Evolutionary conservation across 1,140 invertebrate species (phyloP).

Genomic region (Oedothorax gibbosus): DNA sequence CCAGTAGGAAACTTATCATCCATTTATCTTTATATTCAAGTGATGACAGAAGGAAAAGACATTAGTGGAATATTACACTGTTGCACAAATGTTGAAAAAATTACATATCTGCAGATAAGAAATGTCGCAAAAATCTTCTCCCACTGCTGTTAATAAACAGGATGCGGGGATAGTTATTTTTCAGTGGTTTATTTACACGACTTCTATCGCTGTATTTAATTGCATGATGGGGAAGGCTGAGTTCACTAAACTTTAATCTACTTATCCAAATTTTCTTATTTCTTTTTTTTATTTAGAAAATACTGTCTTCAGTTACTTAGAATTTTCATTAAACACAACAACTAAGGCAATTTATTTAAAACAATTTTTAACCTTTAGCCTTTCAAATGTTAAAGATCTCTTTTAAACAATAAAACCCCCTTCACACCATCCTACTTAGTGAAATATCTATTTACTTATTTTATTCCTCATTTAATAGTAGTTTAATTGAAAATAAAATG

Average conservation of each 20-base stretch:
- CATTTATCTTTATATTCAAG: conserved; percentile 4
- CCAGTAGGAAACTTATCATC: neutral
- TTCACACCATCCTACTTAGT: too few relatives aligned
- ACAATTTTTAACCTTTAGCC: too few relatives aligned
- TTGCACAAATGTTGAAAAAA: neutral
- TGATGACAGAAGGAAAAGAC: conserved; percentile 3
- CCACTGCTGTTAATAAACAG: conserved; percentile 28
- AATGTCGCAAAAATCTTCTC: conserved; percentile 10
- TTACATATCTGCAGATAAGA: neutral
- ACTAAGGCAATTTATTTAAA: too few relatives aligned
- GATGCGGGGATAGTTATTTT: conserved; percentile 19
- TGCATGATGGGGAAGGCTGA: neutral
- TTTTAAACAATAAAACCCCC: too few relatives aligned
- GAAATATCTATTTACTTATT: too few relatives aligned
- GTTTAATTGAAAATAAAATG: too few relatives aligned
- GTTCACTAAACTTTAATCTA: conserved; percentile 26
- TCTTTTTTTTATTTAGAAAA: too few relatives aligned
- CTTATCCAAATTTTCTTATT: neutral
- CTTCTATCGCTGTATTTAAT: conserved; percentile 23
- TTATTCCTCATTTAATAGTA: too few relatives aligned
- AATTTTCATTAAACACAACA: too few relatives aligned
- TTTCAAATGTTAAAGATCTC: too few relatives aligned
- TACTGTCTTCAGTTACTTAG: too few relatives aligned
- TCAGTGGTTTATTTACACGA: conserved; percentile 31
- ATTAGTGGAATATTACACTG: conserved; percentile 19